Base-by-base conservation (phyloP, 2,888 invertebrate species). In the Mystacides longicornis region DNA sequence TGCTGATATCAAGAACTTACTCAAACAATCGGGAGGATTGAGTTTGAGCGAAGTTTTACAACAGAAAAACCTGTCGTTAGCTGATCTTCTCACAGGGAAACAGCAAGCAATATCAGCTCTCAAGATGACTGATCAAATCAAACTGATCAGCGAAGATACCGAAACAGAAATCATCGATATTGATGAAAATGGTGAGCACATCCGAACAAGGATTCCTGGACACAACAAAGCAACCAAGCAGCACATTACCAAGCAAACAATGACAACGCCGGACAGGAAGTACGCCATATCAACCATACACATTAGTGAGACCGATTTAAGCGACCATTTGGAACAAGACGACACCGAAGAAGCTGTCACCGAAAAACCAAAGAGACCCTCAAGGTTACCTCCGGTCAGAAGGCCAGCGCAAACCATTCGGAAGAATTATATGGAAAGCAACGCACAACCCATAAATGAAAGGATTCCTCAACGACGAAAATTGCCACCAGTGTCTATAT, bases 1-100 rank as follows among this genome's bases (percentile, higher is more conserved):
- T 2, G 54, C 63, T 2, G 73, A 80, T 64, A 68, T 86, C 31
- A 86, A 85, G 68, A 77, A 79, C 52, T 76, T 87, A 62, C 68
- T 87, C 50, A 87, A 87, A 66, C 82, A 82, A 66, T 81, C 82
- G 0, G 85, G 84, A 19, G 86, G 86, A 5, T 70, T 83, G 45
- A 89, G 88, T 68, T 74, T 89, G 33, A 89, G 88, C 63, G 89
- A 89, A 71, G 80, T 89, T 64, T 70, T 89, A 50, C 89, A 89
- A 65, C 81, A 84, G 64, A 82, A 83, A 64, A 89, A 89, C 71
- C 69, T 89, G 19, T 83, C 88, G 0, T 69, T 89, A 51, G 72
- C 81, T 5, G 89, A 89, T 69, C 71, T 89, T 16, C 71, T 89
- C 9, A 82, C 79, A 64, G 88, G 87, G 0, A 85, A 80, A 66